phyloP scores from a whole-genome alignment of 2,113 vertebrate genomes.

The Melospiza melodia region DNA sequence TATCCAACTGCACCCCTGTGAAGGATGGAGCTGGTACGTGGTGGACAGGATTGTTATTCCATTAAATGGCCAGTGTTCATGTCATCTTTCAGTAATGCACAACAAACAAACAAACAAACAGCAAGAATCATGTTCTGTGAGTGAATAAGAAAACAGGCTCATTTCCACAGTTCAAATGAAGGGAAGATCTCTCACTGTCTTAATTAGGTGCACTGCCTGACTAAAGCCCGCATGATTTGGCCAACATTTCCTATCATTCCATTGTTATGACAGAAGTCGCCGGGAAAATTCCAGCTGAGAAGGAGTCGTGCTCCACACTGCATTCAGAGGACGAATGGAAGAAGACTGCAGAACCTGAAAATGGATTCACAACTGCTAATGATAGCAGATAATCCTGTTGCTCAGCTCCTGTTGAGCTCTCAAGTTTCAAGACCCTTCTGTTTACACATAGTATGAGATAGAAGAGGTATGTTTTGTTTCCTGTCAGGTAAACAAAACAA shows the following conservation, averaged over 20 bases:
- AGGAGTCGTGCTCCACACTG: neutral
- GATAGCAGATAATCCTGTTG: neutral
- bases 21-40: neutral
- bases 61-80: neutral
- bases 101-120: neutral
- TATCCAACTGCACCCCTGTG: neutral
- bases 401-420: neutral
- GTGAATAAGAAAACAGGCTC: neutral
- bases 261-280: slow-evolving; percentile 15
- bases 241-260: slow-evolving; percentile 37
- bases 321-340: neutral
- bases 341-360: neutral
- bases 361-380: neutral
- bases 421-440: neutral
- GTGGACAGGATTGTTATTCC: neutral
- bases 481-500: neutral
- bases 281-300: slow-evolving; percentile 34
- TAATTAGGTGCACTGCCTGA: slow-evolving; percentile 39
- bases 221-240: slow-evolving; percentile 42
- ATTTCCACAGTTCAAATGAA: neutral
- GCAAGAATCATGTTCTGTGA: neutral
- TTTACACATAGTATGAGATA: neutral
- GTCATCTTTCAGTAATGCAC: neutral
- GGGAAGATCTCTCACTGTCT: neutral
- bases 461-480: neutral